These are phyloP conservation scores for Sebastes taczanowskii DNA, from an alignment of 2,797 vertebrate species.

Conservation along the genomic window DNA sequence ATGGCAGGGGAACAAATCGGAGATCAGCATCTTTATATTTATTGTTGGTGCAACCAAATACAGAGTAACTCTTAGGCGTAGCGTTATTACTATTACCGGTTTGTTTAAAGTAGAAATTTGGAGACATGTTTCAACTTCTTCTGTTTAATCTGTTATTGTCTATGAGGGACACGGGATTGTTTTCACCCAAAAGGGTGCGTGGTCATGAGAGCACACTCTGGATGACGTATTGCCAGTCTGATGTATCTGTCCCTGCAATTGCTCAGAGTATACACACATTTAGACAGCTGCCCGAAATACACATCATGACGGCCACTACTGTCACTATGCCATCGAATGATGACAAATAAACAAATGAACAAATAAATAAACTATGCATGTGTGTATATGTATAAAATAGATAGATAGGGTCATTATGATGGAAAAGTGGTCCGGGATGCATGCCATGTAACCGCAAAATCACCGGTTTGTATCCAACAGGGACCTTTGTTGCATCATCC, in stretches of 20 bases:
- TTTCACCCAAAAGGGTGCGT: no score
- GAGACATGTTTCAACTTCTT: no score
- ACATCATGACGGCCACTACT: neutral
- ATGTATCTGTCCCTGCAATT: neutral
- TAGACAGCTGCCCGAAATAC: neutral
- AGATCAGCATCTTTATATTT: no score
- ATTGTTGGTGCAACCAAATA: no score
- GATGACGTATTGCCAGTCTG: no score
- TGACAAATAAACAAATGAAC: neutral
- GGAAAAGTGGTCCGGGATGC: neutral
- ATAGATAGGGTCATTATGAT: neutral
- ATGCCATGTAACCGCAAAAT: neutral
- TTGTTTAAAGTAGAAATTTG: no score
- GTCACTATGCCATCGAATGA: neutral
- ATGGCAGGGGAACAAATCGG: no score
- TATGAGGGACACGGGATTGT: no score
- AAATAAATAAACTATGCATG: neutral
- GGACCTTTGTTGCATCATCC: slow-evolving; percentile 4
- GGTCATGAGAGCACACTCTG: no score
- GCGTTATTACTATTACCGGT: no score
- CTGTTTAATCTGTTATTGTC: no score
- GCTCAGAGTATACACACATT: neutral
- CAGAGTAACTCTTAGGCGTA: no score
- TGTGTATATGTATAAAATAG: neutral
- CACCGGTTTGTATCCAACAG: neutral